Evolutionary conservation across 2,113 vertebrate genomes (phyloP).

Genomic region (Tricholaema leucomelas): DNA sequence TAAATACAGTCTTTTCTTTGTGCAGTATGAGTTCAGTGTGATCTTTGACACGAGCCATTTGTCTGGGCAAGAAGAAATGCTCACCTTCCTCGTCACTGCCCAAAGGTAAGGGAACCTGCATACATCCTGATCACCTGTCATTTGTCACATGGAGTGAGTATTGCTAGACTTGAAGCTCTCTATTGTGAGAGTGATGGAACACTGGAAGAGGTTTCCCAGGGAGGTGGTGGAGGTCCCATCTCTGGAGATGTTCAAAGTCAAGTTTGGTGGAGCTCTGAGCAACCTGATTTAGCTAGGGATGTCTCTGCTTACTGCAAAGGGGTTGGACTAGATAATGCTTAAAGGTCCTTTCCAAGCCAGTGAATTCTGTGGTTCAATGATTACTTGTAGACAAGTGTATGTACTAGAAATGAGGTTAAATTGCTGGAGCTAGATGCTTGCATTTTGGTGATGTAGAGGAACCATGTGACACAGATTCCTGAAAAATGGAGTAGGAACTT

Average conservation of each 20-base stretch:
- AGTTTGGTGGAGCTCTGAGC: too few relatives aligned
- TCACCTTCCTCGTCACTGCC: slow-evolving; percentile 88
- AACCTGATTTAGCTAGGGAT: too few relatives aligned
- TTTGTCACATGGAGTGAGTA: neutral
- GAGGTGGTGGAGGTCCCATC: too few relatives aligned
- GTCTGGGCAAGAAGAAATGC: slow-evolving; percentile 86
- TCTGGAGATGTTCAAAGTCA: too few relatives aligned
- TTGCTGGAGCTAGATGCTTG: neutral
- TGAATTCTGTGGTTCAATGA: too few relatives aligned
- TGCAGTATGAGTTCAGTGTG: slow-evolving; percentile 90
- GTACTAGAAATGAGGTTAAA: neutral
- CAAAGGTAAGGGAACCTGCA: slow-evolving; percentile 81
- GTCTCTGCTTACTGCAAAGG: too few relatives aligned
- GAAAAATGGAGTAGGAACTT: neutral
- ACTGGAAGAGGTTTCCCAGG: too few relatives aligned
- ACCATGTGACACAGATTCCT: neutral
- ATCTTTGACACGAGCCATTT: slow-evolving; percentile 96
- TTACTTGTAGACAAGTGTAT: too few relatives aligned
- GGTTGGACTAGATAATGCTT: too few relatives aligned
- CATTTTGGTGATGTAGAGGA: neutral
- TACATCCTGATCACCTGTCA: neutral
- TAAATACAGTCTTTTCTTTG: slow-evolving; percentile 34
- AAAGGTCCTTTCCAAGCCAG: too few relatives aligned
- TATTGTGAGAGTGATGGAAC: too few relatives aligned
- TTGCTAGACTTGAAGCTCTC: neutral